These are phyloP conservation scores for Lordiphosa stackelbergi DNA, from an alignment of 1,140 invertebrate genomes.

Conservation along the genomic window DNA sequence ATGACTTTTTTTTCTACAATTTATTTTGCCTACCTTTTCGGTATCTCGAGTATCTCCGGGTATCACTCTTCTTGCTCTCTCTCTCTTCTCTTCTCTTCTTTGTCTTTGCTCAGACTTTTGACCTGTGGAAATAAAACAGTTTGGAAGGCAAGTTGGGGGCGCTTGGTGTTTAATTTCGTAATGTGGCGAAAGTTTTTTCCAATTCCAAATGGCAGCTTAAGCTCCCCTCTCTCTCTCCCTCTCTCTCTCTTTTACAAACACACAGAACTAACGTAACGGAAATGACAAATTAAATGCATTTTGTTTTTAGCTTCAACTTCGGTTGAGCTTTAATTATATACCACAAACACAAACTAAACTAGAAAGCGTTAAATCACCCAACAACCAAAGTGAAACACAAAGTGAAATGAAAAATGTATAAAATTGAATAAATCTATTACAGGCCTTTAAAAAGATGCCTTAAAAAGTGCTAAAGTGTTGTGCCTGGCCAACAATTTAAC, in stretches of 20 bases:
- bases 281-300: conserved; percentile 62
- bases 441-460: neutral
- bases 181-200: conserved; percentile 62
- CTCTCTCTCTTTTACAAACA: conserved; percentile 4
- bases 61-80: conserved; percentile 10
- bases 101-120: conserved; percentile 58
- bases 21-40: conserved; percentile 48
- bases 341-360: conserved; percentile 20
- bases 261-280: conserved; percentile 44
- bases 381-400: neutral
- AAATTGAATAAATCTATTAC: conserved; percentile 2
- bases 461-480: conserved; percentile 32
- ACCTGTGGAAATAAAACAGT: conserved; percentile 51
- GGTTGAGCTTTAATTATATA: conserved; percentile 43
- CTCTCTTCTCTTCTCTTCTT: conserved; percentile 34
- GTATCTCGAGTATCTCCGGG: conserved; percentile 40
- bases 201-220: conserved; percentile 27
- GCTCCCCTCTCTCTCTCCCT: conserved; percentile 8
- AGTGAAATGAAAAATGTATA: conserved; percentile 17
- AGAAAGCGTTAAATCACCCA: neutral
- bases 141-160: conserved; percentile 38
- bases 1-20: conserved; percentile 69
- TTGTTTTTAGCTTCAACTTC: conserved; percentile 33
- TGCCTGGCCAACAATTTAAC: conserved; percentile 40
- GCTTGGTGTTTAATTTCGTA: conserved; percentile 58